Evolutionary conservation across 1,140 invertebrate genomes (phyloP).

Genomic region (Trinorchestia longiramus): DNA sequence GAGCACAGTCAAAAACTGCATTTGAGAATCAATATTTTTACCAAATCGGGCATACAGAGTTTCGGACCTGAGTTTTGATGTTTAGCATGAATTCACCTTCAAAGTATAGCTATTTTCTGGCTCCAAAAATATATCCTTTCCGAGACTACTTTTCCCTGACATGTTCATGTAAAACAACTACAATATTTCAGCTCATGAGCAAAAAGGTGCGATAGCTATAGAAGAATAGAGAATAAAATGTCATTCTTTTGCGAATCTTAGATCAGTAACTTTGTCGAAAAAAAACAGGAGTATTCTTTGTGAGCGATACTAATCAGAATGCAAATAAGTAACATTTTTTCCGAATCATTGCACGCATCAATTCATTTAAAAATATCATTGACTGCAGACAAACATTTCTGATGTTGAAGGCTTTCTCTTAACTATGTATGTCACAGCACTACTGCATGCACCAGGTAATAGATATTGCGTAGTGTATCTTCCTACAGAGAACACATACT

Average conservation of each 20-base stretch:
- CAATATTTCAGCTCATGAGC: background rate
- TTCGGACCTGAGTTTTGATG: background rate
- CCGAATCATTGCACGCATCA: background rate
- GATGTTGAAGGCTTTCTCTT: too few species aligned
- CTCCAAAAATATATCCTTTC: background rate
- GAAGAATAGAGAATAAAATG: background rate
- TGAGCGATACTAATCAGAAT: background rate
- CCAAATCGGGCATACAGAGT: background rate
- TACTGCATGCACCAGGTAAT: too few species aligned
- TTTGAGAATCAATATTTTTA: background rate
- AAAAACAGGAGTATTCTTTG: background rate
- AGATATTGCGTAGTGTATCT: too few species aligned
- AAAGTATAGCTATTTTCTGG: background rate
- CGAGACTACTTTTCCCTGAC: background rate
- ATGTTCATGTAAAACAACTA: too few species aligned
- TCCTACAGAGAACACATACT: too few species aligned
- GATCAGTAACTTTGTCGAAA: background rate
- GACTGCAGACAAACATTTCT: background rate
- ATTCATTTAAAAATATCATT: background rate
- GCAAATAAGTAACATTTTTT: background rate
- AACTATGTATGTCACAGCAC: too few species aligned
- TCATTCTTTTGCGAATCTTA: background rate
- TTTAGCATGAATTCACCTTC: background rate
- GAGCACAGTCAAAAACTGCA: background rate
- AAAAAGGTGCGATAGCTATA: background rate